A percentile compares a stretch with the other conserved stretches of the same genome.
Conservation (phyloP, 2,888 invertebrate genomes). For the Andrena trimmerana region DNA sequence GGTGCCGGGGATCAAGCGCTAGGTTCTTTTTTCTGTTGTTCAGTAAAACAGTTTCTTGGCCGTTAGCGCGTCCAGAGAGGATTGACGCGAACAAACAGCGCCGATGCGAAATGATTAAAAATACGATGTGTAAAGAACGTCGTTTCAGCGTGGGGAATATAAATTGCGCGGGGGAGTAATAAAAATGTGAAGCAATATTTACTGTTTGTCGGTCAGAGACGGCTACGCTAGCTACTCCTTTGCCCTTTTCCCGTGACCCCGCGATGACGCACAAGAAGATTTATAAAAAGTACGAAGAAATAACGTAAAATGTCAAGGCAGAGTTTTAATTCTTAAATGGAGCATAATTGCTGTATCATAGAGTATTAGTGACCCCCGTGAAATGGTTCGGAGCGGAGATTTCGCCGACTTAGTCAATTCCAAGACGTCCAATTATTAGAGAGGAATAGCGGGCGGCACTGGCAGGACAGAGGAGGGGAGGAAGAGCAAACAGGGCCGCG, state of each 20-base stretch:
- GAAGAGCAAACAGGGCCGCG: constrained; percentile 46
- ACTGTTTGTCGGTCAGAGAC: background rate
- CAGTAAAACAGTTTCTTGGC: constrained; percentile 10
- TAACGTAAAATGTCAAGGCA: background rate
- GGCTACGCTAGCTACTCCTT: background rate
- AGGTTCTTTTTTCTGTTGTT: background rate
- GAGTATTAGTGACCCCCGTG: constrained; percentile 43
- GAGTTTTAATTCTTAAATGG: background rate
- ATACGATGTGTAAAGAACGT: background rate
- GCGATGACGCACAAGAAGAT: constrained; percentile 14
- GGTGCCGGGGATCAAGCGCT: background rate
- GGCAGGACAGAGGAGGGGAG: constrained; percentile 3
- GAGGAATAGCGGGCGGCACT: constrained; percentile 22
- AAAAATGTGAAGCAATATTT: background rate
- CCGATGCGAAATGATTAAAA: constrained; percentile 14
- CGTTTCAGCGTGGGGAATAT: background rate
- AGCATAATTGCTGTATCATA: background rate
- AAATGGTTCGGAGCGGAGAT: constrained; percentile 65
- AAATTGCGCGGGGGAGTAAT: background rate
- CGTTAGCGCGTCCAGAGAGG: background rate
- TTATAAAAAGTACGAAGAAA: constrained; percentile 54
- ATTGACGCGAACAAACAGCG: background rate
- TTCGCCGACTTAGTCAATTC: constrained; percentile 53
- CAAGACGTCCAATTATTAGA: constrained; percentile 70
- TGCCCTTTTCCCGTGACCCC: background rate